Base-by-base conservation (phyloP, 2,888 invertebrate species). In the Drosophila monieri region DNA sequence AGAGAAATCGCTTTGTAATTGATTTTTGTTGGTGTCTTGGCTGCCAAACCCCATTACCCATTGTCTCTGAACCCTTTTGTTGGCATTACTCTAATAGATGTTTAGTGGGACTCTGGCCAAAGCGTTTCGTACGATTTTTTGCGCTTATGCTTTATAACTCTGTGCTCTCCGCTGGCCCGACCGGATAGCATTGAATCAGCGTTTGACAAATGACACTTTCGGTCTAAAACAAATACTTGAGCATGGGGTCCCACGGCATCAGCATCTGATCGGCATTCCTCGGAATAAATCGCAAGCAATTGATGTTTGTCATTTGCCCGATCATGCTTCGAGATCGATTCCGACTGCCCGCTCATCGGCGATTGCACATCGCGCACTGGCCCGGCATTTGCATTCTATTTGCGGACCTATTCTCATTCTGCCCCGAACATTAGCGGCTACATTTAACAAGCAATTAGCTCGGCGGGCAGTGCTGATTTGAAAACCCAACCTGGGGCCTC, bases 1-100 rank as follows among this genome's bases (percentile, higher is more conserved):
- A 77, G 79, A 85, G 85, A 81, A 81, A 81, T 83, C 85, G 77
- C 53, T 77, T 76, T 74, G 74, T 83, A 85, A 83, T 85, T 85
- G 86, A 80, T 79, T 83, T 66, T 69, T 73, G 55, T 66, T 67
- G 56, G 56, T 70, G 41, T 66, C 78, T 74, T 73, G 67, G 64
- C 55, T 58, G 68, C 43, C 64, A 54, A 66, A 60, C 59, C 73
- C 58, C 64, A 69, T 71, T 73, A 66, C 64, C 67, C 75, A 70
- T 70, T 65, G 72, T 78, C 46, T 77, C 58, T 25, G 27, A 43
- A 53, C 69, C 70, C 76, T 59, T 73, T 72, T 73, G 43, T 85
- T 78, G 77, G 56, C 72, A 72, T 76, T 73, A 44, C 49, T 72
- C 52, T 68, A 71, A 74, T 78, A 69, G 68, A 48, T 66, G 46